Evolutionary conservation across 1,140 invertebrate species (phyloP), one percentile per base, ranked within the genome.

Genomic region (Aphaenogaster floridana): DNA sequence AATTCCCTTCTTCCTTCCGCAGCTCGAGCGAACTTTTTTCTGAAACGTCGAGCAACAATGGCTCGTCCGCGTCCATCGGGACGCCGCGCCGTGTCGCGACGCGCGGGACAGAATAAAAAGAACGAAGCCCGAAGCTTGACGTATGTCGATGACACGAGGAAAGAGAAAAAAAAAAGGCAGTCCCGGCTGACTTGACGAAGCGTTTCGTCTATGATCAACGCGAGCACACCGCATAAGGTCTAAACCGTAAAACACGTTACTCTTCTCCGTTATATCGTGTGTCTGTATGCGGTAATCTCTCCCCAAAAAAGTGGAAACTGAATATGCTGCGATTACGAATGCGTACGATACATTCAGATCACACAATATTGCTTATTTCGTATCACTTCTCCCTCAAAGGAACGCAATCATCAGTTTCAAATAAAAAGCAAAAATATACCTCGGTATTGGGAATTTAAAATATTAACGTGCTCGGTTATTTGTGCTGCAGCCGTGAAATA

Each of bases 61-160:
- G 76, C 48, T 86, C 76, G 76, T 68, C 84, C 36, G 11, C 48
- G 83, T 64, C 71, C 59, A 50, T 57, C 74, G 59, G 74, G 54
- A 74, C 28, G 66, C 34, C 28, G n/a, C n/a, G 57, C 7, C 66
- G n/a, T 13, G 57, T 3, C 66, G 42, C 39, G 42, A 83, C 52
- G 42, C 52, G 28, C 21, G 68, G 45, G 28, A 83, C 42, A 83
- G 52, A 69, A 74, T 74, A 72, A 83, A 83, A 83, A 83, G 21
- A 68, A 83, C 42, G 80, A 45, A 59, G 28, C 7, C 68, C 17
- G 15, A 48, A 74, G 69, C 42, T 83, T 83, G 80, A 83, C 80
- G 54, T 74, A 74, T 83, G 80, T 61, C 80, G 69, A 83, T 83
- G 80, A 83, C 68, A 74, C 80, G 28, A 21, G 6, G 28, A 36